A percentile compares a stretch with the other conserved stretches of the same genome.
phyloP scores from a whole-genome alignment of 2,888 invertebrate genomes.

The Tanypteryx hageni region DNA sequence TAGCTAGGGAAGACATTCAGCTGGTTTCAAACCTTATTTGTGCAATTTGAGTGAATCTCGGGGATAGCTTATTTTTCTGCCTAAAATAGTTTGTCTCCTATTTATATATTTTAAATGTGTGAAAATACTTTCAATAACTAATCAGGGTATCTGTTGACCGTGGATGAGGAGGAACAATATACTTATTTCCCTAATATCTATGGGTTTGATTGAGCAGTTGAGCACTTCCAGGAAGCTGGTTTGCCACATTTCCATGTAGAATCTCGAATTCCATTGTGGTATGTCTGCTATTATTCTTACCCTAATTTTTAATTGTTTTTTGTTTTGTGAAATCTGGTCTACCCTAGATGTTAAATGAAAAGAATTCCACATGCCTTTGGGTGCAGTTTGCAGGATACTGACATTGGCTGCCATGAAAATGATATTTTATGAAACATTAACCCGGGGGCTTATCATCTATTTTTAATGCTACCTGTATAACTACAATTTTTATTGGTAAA shows the following conservation, averaged over 20 bases:
- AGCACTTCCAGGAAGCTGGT: neutral
- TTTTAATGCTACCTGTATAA: no score
- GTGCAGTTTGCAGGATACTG: no score
- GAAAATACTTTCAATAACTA: neutral
- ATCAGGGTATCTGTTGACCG: constrained; percentile 42
- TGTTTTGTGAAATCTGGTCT: neutral
- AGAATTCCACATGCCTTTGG: no score
- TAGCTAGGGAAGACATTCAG: neutral
- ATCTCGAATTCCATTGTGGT: neutral
- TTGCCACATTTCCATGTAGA: neutral
- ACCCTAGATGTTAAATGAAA: neutral
- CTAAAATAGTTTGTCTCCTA: neutral
- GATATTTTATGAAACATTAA: no score
- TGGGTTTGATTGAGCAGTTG: neutral
- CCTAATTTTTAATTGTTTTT: constrained; percentile 4
- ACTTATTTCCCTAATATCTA: neutral
- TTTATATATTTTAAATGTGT: constrained; percentile 17
- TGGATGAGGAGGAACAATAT: constrained; percentile 41
- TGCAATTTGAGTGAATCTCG: constrained; percentile 55
- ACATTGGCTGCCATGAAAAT: no score
- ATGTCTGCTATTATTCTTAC: constrained; percentile 45
- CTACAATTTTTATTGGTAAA: no score
- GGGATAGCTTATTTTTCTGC: constrained; percentile 46
- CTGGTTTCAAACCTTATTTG: neutral
- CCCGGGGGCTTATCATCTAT: no score